phyloP scores from a whole-genome alignment of 2,797 vertebrate species.

The Helicolenus hilgendorfi region DNA sequence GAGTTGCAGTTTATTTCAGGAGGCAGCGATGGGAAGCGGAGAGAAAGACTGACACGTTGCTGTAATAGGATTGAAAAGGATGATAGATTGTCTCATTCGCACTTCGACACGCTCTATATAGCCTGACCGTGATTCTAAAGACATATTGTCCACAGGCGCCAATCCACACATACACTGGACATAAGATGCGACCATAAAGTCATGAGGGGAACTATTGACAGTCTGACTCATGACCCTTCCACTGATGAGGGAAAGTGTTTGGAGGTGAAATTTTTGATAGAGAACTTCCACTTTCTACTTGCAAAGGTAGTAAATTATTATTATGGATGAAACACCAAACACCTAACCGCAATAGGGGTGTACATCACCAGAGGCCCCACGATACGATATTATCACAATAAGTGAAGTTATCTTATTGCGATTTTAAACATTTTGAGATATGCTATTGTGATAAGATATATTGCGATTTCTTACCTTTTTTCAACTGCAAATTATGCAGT shows the following conservation, averaged over 20 bases:
- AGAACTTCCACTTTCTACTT: neutral
- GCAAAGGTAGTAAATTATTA: neutral
- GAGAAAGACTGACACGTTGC: constrained; percentile 63
- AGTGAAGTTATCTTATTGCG: too few relatives aligned
- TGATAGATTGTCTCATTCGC: constrained; percentile 81
- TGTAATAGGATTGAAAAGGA: constrained; percentile 76
- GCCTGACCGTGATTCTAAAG: constrained; percentile 59
- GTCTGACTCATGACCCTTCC: constrained; percentile 18
- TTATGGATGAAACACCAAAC: neutral
- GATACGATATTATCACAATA: too few relatives aligned
- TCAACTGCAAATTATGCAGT: neutral
- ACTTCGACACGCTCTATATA: constrained; percentile 73
- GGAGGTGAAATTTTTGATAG: neutral
- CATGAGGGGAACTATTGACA: neutral
- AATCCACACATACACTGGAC: constrained; percentile 26
- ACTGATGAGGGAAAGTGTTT: neutral
- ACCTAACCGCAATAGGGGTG: neutral
- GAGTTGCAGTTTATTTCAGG: constrained; percentile 52
- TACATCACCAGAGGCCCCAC: too few relatives aligned
- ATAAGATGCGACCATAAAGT: constrained; percentile 30
- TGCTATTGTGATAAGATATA: too few relatives aligned
- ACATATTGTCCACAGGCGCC: constrained; percentile 52
- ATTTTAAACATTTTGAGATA: too few relatives aligned
- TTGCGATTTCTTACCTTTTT: too few relatives aligned
- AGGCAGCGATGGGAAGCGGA: constrained; percentile 42